These are phyloP conservation scores for Argynnis bischoffii DNA, from an alignment of 2,888 invertebrate genomes.

Conservation along the genomic window DNA sequence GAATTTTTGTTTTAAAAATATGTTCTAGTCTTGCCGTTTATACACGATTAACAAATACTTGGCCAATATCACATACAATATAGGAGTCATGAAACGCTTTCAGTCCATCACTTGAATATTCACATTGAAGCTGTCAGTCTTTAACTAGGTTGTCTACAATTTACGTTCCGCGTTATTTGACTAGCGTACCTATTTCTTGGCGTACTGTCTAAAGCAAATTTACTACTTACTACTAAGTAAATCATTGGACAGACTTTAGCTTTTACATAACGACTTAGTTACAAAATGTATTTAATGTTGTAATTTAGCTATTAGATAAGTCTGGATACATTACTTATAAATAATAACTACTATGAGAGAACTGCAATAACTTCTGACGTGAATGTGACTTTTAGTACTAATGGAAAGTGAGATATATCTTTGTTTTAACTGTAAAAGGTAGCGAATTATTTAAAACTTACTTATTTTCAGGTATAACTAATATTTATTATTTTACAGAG, in stretches of 20 bases:
- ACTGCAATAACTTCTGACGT: no score
- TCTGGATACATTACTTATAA: not conserved
- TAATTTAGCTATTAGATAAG: constrained; percentile 1
- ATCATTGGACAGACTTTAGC: constrained; percentile 38
- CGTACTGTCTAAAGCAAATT: constrained; percentile 36
- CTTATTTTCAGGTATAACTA: no score
- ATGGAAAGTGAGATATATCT: not conserved
- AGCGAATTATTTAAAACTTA: no score
- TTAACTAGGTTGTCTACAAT: constrained; percentile 69
- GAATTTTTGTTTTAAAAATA: no score
- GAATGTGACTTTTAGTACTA: no score
- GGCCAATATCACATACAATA: not conserved
- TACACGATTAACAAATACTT: not conserved
- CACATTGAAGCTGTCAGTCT: constrained; percentile 52
- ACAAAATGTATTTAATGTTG: constrained; percentile 25
- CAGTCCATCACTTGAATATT: constrained; percentile 34
- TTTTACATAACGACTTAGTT: constrained; percentile 31
- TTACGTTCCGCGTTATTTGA: constrained; percentile 63
- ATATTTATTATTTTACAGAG: no score
- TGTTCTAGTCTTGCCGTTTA: no score
- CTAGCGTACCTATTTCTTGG: constrained; percentile 49
- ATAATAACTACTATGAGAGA: not conserved
- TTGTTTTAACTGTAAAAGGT: not conserved
- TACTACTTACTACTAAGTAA: constrained; percentile 40
- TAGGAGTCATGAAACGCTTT: constrained; percentile 13